Base-by-base conservation (phyloP, 2,888 invertebrate genomes). In the Meiosimyza decipiens region DNA sequence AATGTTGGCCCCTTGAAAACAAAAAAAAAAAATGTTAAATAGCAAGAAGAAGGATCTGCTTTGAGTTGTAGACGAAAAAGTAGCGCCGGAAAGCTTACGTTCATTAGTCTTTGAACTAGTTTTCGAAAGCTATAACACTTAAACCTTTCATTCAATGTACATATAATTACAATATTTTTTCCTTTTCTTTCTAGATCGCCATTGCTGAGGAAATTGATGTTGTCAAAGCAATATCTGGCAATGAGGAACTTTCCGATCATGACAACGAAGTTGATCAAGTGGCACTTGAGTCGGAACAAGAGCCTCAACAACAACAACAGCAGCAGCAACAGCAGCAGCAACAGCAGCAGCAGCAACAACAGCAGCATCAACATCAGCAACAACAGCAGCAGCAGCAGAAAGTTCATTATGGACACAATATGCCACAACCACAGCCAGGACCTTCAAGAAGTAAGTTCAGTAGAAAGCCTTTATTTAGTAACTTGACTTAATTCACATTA, bases 241-340 rank as follows among this genome's bases (percentile, higher is more conserved):
- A 83, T 57, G 89, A 90, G 64, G 86, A 88, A 73, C 86, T 87
- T 57, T 89, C 89, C 73, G 88, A 89, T 79, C 89, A 91, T 74
- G 90, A 89, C 76, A 93, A 93, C 73, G 89, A 87, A 76, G 86
- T 90, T 3, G 94, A 94, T 82, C 93, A 94, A 84, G 88, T 94
- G 74, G 92, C 94, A 3, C 88, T 93, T 83, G 94, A 94, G 83
- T 91, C 93, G 11, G 93, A 92, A 75, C 90, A 93, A 78, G 91
- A 91, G 49, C 77, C 78, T 33, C 81, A 82, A 64, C 78, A 79
- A 28, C 80, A 81, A 15, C 82, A 79, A 74, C 84, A 76, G 49
- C 82, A 75, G 84, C 82, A 90, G 87, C 82, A 88, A 87, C 80
- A 88, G 87, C 81, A 81, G 1, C 75, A 81, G 7, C 83, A 82